Evolutionary conservation across 2,797 vertebrate genomes (phyloP).

Genomic region (Parauchenoglanis punctatus): DNA sequence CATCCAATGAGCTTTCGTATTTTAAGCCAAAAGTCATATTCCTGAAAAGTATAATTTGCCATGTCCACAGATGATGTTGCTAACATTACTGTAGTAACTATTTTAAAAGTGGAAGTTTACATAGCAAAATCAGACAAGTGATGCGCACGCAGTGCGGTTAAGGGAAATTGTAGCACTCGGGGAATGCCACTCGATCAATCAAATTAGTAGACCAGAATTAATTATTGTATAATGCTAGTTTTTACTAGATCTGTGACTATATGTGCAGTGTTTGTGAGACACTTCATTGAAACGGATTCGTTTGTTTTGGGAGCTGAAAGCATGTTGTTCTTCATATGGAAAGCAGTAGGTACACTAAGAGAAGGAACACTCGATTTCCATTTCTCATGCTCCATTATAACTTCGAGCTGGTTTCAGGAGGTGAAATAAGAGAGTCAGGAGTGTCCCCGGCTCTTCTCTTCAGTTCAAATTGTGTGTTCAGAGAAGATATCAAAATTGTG

Average conservation of each 20-base stretch:
- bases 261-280: neutral
- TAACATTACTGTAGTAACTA: neutral
- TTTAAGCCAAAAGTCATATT: neutral
- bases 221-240: neutral
- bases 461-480: conserved; percentile 14
- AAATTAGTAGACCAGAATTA: neutral
- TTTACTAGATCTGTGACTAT: neutral
- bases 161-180: too few species aligned
- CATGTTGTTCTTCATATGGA: neutral
- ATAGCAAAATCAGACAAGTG: neutral
- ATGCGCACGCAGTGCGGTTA: neutral
- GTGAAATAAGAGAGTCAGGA: conserved; percentile 11
- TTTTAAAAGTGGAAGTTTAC: neutral
- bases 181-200: neutral
- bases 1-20: neutral
- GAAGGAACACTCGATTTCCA: neutral
- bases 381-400: neutral
- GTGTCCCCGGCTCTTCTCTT: neutral
- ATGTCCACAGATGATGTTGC: neutral
- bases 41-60: neutral
- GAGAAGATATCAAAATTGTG: conserved; percentile 18
- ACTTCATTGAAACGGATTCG: neutral
- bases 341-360: neutral
- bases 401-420: neutral
- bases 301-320: neutral